Base-by-base conservation (phyloP, 2,113 vertebrate species). In the Catharus bicknelli region DNA sequence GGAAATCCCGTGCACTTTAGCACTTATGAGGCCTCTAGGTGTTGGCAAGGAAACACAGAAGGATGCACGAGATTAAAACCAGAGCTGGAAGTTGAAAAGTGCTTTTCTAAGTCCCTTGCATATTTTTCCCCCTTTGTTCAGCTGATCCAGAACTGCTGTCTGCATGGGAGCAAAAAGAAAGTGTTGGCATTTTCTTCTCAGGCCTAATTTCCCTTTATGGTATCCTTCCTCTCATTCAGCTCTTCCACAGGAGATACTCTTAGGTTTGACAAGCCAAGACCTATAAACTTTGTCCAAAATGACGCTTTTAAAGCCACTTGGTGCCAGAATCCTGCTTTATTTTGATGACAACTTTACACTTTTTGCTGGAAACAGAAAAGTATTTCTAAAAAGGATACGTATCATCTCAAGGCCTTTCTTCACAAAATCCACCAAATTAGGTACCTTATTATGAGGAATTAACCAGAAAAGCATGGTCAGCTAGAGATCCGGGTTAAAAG, bases 331-430 rank as follows among this genome's bases (percentile, higher is more conserved):
- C 54, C 54, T 38, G 29, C 17, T 91, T 91, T 86, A 79, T 87
- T 96, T 93, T 83, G 93, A 54, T 11, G 38, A 89, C 32, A 68
- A 79, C 32, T 69, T 80, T 19, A 61, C 26, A 83, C 13, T 64
- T 59, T 42, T 54, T 78, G 50, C 83, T 96, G 72, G 84, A 97
- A 97, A 96, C n/a, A 96, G 88, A 93, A 82, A 55, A 72, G 45
- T 62, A 86, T 91, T 96, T 97, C 91, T 91, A 90, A 95, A 79
- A 93, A 94, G 88, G 69, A 96, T 85, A 95, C 70, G 90, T 88
- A 93, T 95, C 34, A 81, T 90, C 63, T 79, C 21, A 4, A 90
- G 83, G 51, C 57, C 86, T 86, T 94, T 80, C 83, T 83, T 88
- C 77, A 94, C 40, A 76, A 90, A 94, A 94, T 75, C 63, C 55